Percentiles rank a stretch among this genome's conserved stretches.
Evolutionary conservation across 2,888 invertebrate species (phyloP).

Genomic region (Erynnis tages): DNA sequence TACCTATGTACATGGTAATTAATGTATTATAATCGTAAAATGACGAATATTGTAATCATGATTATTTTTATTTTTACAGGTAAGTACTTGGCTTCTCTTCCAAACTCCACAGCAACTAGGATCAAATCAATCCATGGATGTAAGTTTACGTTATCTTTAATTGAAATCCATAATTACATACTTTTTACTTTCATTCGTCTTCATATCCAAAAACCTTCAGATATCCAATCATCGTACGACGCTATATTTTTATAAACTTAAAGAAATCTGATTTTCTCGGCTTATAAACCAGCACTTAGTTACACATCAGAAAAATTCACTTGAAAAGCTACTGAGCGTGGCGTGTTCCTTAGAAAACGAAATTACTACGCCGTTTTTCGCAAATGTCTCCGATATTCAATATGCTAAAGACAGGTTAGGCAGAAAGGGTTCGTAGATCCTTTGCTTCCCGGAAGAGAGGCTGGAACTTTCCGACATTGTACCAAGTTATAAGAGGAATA

Average conservation of each 20-base stretch:
- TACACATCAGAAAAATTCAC: slow-evolving; percentile 19
- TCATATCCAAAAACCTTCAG: too few relatives aligned
- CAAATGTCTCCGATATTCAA: slow-evolving; percentile 44
- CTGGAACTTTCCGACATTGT: slow-evolving; percentile 32
- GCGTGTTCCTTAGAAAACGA: slow-evolving; percentile 24
- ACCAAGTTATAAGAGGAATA: slow-evolving; percentile 38
- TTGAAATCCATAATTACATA: too few relatives aligned
- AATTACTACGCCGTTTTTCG: slow-evolving; percentile 35
- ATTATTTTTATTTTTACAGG: slow-evolving; percentile 57
- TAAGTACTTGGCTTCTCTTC: too few relatives aligned
- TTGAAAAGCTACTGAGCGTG: slow-evolving; percentile 15
- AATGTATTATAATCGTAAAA: too few relatives aligned
- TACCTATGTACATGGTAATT: neutral
- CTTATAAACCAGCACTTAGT: slow-evolving; percentile 21
- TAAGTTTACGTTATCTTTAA: too few relatives aligned
- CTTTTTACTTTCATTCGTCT: too few relatives aligned
- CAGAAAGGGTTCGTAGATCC: slow-evolving; percentile 47
- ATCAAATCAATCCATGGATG: too few relatives aligned
- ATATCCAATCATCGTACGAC: neutral
- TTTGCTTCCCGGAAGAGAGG: slow-evolving; percentile 43
- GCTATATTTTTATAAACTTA: slow-evolving; percentile 8
- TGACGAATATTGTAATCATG: too few relatives aligned
- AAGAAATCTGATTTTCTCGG: slow-evolving; percentile 10
- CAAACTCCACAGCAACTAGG: too few relatives aligned
- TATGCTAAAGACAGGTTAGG: slow-evolving; percentile 58